phyloP scores from a whole-genome alignment of 2,888 invertebrate genomes.

The Iselma pallidipennis region DNA sequence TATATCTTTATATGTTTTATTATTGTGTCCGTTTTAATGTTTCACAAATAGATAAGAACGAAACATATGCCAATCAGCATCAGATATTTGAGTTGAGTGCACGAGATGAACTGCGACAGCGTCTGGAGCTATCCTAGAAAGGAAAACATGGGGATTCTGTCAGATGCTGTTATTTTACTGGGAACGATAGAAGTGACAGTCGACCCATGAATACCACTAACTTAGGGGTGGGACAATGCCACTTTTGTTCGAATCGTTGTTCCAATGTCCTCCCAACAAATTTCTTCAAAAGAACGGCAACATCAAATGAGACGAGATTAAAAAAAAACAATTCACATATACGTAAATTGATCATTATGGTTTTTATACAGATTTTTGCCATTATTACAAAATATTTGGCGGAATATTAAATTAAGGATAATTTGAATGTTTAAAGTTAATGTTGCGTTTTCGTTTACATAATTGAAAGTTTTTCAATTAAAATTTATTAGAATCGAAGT shows the following conservation, averaged over 20 bases:
- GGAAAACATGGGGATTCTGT: conserved; percentile 53
- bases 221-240: conserved; percentile 39
- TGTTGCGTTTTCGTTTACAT: too few species aligned
- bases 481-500: too few species aligned
- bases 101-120: conserved; percentile 55
- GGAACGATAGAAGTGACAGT: conserved; percentile 51
- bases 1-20: not conserved
- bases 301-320: too few species aligned
- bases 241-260: conserved; percentile 25
- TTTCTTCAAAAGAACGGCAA: not conserved
- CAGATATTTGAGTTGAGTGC: conserved; percentile 50
- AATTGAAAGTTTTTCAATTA: too few species aligned
- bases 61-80: conserved; percentile 52
- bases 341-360: too few species aligned
- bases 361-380: too few species aligned
- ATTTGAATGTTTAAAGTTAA: too few species aligned
- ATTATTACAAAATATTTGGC: too few species aligned
- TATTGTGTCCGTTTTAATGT: conserved; percentile 24
- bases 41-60: conserved; percentile 28
- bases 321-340: too few species aligned
- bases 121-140: conserved; percentile 53
- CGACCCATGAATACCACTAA: conserved; percentile 43
- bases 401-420: too few species aligned
- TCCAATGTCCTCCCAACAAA: not conserved
- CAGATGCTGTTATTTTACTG: conserved; percentile 52